These are phyloP conservation scores for Tetrapedia diversipes DNA, from an alignment of 2,888 invertebrate genomes.

Conservation along the genomic window DNA sequence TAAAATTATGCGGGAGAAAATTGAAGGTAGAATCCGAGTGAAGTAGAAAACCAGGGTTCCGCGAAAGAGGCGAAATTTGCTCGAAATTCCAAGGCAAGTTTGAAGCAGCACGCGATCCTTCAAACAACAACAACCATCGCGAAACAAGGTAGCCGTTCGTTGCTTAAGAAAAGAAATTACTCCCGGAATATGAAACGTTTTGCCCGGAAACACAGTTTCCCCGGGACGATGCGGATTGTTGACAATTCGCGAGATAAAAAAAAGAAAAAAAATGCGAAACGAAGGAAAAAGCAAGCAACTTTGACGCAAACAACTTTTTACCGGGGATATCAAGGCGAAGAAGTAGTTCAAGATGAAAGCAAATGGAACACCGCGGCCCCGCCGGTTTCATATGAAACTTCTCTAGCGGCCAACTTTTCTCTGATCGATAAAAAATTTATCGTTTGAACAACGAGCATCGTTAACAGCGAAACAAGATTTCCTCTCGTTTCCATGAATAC, in stretches of 20 bases:
- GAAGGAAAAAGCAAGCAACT: conserved; percentile 30
- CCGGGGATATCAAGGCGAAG: conserved; percentile 33
- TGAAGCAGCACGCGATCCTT: background rate
- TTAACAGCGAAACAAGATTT: conserved; percentile 3
- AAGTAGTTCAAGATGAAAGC: conserved; percentile 52
- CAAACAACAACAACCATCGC: background rate
- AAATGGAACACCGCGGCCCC: conserved; percentile 40
- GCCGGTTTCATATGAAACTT: conserved; percentile 50
- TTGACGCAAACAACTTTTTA: conserved; percentile 53
- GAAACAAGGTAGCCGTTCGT: background rate
- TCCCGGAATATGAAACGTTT: conserved; percentile 11
- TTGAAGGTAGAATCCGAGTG: too few species aligned
- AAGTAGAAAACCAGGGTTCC: background rate
- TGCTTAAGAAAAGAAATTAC: conserved; percentile 16
- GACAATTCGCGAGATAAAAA: background rate
- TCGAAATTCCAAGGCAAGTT: background rate
- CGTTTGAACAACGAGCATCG: background rate
- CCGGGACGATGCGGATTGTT: conserved; percentile 20
- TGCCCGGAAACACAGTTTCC: conserved; percentile 1
- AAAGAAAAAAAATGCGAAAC: too few species aligned
- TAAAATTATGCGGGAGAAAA: too few species aligned
- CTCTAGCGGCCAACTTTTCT: conserved; percentile 13
- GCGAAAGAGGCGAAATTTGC: background rate
- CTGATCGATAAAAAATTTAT: conserved; percentile 35
- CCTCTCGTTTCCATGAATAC: background rate